Percentiles rank a stretch among this genome's conserved stretches.
Conservation (phyloP, 2,888 invertebrate species). For the Apodemia mormo region DNA sequence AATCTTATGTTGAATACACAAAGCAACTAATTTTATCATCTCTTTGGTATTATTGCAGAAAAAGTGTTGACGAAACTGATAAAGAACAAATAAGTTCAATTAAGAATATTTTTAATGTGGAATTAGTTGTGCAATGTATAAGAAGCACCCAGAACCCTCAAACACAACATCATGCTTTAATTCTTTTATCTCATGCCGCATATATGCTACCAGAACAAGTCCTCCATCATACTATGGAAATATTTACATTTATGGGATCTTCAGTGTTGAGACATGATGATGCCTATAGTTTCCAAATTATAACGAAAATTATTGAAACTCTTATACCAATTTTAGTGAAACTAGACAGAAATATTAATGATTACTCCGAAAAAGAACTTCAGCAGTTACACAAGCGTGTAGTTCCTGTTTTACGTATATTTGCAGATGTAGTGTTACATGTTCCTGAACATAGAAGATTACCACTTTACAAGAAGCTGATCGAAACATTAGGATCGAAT, state of each 20-base stretch:
- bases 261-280: slow-evolving; percentile 96
- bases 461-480: slow-evolving; percentile 89
- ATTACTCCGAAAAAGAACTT: slow-evolving; percentile 58
- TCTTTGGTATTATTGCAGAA: slow-evolving; percentile 86
- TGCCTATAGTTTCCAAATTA: slow-evolving; percentile 96
- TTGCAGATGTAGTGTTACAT: slow-evolving; percentile 94
- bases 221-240: slow-evolving; percentile 95
- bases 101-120: slow-evolving; percentile 84
- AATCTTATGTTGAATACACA: slow-evolving; percentile 91
- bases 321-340: slow-evolving; percentile 92
- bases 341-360: slow-evolving; percentile 60
- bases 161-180: slow-evolving; percentile 95
- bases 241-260: slow-evolving; percentile 98
- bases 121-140: slow-evolving; percentile 92
- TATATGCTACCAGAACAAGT: slow-evolving; percentile 91
- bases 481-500: slow-evolving; percentile 86
- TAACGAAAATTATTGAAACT: slow-evolving; percentile 93
- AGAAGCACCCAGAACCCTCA: slow-evolving; percentile 96
- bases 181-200: slow-evolving; percentile 90
- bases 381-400: slow-evolving; percentile 72
- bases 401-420: slow-evolving; percentile 90
- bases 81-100: slow-evolving; percentile 66
- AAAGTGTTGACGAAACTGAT: slow-evolving; percentile 70
- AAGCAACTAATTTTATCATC: slow-evolving; percentile 92
- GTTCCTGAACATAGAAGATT: slow-evolving; percentile 95